Base-by-base conservation (phyloP, 64 coral and sea anemone species). In the Acropora yongei region DNA sequence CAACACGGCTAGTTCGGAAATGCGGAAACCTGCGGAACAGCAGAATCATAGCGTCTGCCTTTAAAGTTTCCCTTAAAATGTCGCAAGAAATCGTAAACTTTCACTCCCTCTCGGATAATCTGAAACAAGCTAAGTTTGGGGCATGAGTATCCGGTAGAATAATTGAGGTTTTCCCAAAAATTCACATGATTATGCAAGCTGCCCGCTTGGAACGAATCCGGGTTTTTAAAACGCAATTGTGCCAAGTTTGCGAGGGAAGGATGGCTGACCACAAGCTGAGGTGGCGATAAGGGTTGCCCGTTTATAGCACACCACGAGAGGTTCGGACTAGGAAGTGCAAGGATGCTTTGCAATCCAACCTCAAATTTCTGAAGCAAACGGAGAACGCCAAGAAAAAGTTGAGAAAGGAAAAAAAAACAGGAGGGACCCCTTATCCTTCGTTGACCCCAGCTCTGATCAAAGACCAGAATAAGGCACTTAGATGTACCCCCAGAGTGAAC, bases 41-140 rank as follows among this genome's bases (percentile, higher is more conserved):
- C 61, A 2, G 71, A 81, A 74, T 82, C 78, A 68, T 77, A 93
- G 30, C 12, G 44, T 47, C 18, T 80, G 3, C 72, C 65, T 49
- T 88, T 77, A 60, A 88, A 88, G 43, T 50, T 74, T 50, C 92
- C 86, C 43, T 39, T 81, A 49, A 94, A 89, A 18, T 69, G 43
- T 10, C 20, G 19, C 1, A 83, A 88, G 51, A 93, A 89, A 19
- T 12, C 17, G 8, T 84, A 47, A 6, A 94, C 57, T 10, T 42
- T 58, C 18, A 88, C 84, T 7, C 86, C 78, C 30, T 89, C 86
- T 11, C 86, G 14, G 14, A 93, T 72, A 74, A 80, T 88, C 3
- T 40, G 73, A 12, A 75, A 8, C 73, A 75, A 75, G 13, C 40
- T 44, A 75, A 75, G 9, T 53, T 7, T 53, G 49, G 49, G 49